Percentiles rank a stretch among this genome's conserved stretches.
Evolutionary conservation across 1,140 invertebrate species (phyloP).

Genomic region (Sitophilus oryzae): DNA sequence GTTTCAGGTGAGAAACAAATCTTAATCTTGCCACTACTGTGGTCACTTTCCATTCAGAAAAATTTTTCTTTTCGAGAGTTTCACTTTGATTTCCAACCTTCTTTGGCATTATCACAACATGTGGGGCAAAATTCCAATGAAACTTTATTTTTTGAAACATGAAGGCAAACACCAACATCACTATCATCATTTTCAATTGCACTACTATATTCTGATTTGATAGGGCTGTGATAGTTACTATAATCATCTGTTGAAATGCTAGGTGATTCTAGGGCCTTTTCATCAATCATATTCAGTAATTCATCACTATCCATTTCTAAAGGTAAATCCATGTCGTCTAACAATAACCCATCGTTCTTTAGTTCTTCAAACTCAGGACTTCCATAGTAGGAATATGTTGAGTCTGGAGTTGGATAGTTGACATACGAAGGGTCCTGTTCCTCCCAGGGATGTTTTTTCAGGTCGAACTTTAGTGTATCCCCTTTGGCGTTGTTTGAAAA

Average conservation of each 20-base stretch:
- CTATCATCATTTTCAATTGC: slow-evolving; percentile 17
- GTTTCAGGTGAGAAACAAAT: too few species aligned
- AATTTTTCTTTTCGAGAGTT: not conserved
- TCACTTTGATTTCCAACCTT: slow-evolving; percentile 26
- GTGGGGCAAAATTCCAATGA: slow-evolving; percentile 51
- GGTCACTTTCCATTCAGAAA: too few species aligned
- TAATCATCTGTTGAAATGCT: not conserved
- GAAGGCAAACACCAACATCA: slow-evolving; percentile 48
- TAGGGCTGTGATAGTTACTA: not conserved
- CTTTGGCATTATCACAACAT: slow-evolving; percentile 42
- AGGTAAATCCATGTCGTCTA: slow-evolving; percentile 23
- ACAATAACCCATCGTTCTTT: slow-evolving; percentile 19
- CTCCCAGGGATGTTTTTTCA: slow-evolving; percentile 31
- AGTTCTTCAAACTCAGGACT: slow-evolving; percentile 20
- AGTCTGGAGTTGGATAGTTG: slow-evolving; percentile 22
- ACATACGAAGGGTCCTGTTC: slow-evolving; percentile 17
- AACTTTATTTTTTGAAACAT: slow-evolving; percentile 49
- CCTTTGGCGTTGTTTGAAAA: not conserved
- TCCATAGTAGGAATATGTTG: slow-evolving; percentile 18
- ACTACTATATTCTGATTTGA: not conserved
- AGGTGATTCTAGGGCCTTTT: slow-evolving; percentile 19
- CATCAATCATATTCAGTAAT: slow-evolving; percentile 21
- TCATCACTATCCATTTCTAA: slow-evolving; percentile 16
- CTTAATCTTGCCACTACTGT: too few species aligned
- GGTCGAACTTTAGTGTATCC: not conserved